Conservation (phyloP, 2,113 vertebrate genomes). For the Neotoma lepida region DNA sequence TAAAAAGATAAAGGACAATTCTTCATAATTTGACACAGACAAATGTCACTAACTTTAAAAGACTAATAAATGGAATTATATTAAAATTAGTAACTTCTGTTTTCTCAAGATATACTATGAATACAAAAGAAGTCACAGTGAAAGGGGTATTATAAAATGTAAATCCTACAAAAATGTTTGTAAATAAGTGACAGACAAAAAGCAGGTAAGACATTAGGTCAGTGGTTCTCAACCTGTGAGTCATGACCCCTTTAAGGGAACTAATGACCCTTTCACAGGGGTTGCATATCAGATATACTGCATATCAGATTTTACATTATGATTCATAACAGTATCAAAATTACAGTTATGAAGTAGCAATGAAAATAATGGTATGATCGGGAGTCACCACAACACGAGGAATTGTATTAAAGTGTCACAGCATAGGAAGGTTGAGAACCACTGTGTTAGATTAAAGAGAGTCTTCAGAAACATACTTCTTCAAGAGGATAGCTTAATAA, state of each 20-base stretch:
- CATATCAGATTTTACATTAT: too few relatives aligned
- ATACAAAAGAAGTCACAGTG: background rate
- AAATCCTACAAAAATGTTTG: background rate
- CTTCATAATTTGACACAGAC: background rate
- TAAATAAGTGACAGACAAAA: background rate
- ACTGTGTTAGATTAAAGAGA: background rate
- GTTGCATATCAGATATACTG: too few relatives aligned
- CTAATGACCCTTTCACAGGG: too few relatives aligned
- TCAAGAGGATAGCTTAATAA: background rate
- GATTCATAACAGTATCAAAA: too few relatives aligned
- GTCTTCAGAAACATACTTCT: background rate
- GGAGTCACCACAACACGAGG: too few relatives aligned
- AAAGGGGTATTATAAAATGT: background rate
- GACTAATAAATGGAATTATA: background rate
- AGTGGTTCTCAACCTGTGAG: too few relatives aligned
- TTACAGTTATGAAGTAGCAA: too few relatives aligned
- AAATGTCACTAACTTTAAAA: background rate
- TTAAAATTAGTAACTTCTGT: background rate
- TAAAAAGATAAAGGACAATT: background rate
- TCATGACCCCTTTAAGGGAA: too few relatives aligned
- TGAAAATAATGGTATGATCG: too few relatives aligned
- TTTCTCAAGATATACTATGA: background rate
- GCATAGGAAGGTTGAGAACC: too few relatives aligned
- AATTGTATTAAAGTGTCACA: too few relatives aligned
- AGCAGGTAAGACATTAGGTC: background rate